A percentile compares a stretch with the other conserved stretches of the same genome.
phyloP scores from a whole-genome alignment of 2,888 invertebrate genomes.

The Pandemis cinnamomeana region DNA sequence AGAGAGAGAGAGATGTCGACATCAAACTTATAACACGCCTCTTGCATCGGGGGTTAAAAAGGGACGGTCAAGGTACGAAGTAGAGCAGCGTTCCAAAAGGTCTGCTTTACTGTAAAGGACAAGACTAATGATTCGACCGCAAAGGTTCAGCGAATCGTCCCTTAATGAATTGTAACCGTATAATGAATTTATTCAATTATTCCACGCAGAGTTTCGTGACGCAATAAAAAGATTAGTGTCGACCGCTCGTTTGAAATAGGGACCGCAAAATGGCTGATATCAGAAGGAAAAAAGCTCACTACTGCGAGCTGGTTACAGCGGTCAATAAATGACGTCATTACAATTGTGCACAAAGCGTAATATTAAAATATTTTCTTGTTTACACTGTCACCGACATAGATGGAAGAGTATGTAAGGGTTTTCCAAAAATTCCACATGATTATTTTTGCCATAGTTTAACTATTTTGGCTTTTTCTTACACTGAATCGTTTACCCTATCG shows the following conservation, averaged over 20 bases:
- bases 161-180: slow-evolving; percentile 24
- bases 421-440: no score
- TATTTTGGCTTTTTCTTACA: no score
- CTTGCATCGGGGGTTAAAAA: no score
- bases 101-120: not conserved
- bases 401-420: no score
- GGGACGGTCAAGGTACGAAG: not conserved
- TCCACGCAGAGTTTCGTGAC: slow-evolving; percentile 19
- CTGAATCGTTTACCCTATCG: no score
- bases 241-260: slow-evolving; percentile 14
- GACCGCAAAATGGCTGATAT: not conserved
- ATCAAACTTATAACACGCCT: no score
- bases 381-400: no score
- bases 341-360: no score
- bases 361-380: no score
- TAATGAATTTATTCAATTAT: slow-evolving; percentile 33
- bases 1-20: no score
- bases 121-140: slow-evolving; percentile 8
- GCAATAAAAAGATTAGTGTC: slow-evolving; percentile 16
- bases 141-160: slow-evolving; percentile 22
- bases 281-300: not conserved
- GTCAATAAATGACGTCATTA: not conserved
- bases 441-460: no score
- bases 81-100: not conserved
- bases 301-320: not conserved